Conservation (phyloP, 2,113 vertebrate species). For the Pterocles burchelli region DNA sequence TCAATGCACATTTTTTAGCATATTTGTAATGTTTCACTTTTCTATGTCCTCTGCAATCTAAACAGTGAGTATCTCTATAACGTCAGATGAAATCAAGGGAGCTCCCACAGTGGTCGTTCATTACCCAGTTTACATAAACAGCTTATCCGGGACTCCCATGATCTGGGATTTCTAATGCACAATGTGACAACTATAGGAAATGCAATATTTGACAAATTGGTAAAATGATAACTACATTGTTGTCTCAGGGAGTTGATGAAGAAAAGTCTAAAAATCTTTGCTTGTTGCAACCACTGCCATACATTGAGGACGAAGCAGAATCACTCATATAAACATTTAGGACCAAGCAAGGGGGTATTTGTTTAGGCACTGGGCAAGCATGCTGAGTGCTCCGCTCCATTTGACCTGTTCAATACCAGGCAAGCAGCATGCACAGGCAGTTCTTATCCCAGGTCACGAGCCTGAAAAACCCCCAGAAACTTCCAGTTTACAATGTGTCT, state of each 20-base stretch:
- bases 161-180: not conserved
- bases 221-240: not conserved
- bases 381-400: not conserved
- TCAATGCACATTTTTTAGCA: not conserved
- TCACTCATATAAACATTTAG: not conserved
- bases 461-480: accelerated
- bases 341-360: not conserved
- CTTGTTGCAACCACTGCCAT: not conserved
- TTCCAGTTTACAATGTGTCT: not conserved
- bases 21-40: not conserved
- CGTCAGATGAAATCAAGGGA: not conserved
- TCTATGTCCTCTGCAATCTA: not conserved
- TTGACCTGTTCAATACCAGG: not conserved
- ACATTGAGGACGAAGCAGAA: not conserved
- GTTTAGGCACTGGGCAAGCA: not conserved
- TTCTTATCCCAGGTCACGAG: not conserved
- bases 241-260: not conserved
- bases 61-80: not conserved
- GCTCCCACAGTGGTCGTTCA: not conserved
- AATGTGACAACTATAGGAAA: not conserved
- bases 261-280: not conserved
- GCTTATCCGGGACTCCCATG: not conserved
- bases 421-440: not conserved
- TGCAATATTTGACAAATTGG: not conserved
- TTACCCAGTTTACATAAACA: not conserved